Conservation (phyloP, 2,888 invertebrate species). For the Oligia strigilis region DNA sequence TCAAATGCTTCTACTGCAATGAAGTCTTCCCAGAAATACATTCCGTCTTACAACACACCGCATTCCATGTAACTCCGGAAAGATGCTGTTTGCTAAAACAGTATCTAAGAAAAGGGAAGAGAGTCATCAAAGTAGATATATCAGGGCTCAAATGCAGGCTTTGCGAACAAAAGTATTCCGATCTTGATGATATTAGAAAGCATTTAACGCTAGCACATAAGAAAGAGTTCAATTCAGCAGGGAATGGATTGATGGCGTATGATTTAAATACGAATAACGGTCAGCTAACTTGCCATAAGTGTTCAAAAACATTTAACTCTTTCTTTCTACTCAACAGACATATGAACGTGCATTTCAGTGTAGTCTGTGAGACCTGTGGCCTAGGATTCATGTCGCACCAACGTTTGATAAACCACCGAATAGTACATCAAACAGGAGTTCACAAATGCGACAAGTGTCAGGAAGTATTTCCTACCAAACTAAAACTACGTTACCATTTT, state of each 20-base stretch:
- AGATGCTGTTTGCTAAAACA: conserved; percentile 80
- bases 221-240: conserved; percentile 85
- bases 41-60: conserved; percentile 80
- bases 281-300: conserved; percentile 82
- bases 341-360: conserved; percentile 87
- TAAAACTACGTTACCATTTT: conserved; percentile 84
- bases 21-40: conserved; percentile 85
- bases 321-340: conserved; percentile 86
- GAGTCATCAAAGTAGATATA: conserved; percentile 87
- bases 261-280: conserved; percentile 79
- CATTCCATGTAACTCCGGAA: conserved; percentile 78
- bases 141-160: conserved; percentile 83
- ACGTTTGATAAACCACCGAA: conserved; percentile 82
- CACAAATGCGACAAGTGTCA: conserved; percentile 85
- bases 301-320: conserved; percentile 83
- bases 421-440: conserved; percentile 84
- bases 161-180: conserved; percentile 82
- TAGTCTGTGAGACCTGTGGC: conserved; percentile 87
- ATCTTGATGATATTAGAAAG: conserved; percentile 82
- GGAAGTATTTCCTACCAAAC: conserved; percentile 82
- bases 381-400: conserved; percentile 87
- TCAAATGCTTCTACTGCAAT: conserved; percentile 87
- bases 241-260: conserved; percentile 86
- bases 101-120: conserved; percentile 84
- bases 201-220: conserved; percentile 80